Base-by-base conservation (phyloP, 2,888 invertebrate genomes). In the Mongoloraphidia duomilia region DNA sequence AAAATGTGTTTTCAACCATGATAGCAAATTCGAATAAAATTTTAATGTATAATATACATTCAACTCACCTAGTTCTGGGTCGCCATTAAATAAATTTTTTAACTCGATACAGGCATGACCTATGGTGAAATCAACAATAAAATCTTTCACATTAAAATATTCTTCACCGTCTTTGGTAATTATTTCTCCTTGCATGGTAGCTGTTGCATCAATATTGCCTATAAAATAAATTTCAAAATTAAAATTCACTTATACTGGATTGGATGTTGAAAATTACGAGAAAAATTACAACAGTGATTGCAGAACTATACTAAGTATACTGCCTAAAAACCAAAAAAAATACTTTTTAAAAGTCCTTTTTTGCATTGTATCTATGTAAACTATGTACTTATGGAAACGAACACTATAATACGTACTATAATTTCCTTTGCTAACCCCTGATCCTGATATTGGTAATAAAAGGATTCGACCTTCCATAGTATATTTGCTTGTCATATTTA, bases 41-140 rank as follows among this genome's bases (percentile, higher is more conserved):
- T 38, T 17, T 36, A 41, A n/a, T 6, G 14, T 34, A 9, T 3
- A 8, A 46, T 26, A 44, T 46, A 46, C 11, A 12, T 34, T 37
- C 35, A 43, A 49, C 65, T 63, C 63, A 78, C 80, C 77, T 35
- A 84, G 63, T 51, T 79, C 76, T 48, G 71, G 68, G 54, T 87
- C 82, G 1, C 82, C 82, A 52, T 83, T 80, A 59, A 86, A 86
- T 1, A 87, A 69, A 66, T 86, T 78, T 13, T 80, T 78, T 44
- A 88, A 65, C 53, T 79, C 71, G 53, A 87, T 70, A 11, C 73
- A 68, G 1, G 80, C 83, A 46, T 75, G 69, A 0, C 77, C 80
- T 2, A 86, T 74, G 44, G 77, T 71, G 60, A 86, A 84, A 55
- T 76, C 75, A 1, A 84, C 75, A 49, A 73, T 73, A 26, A 86